Base-by-base conservation (phyloP, 2,888 invertebrate genomes). In the Taphrorychus bicolor region DNA sequence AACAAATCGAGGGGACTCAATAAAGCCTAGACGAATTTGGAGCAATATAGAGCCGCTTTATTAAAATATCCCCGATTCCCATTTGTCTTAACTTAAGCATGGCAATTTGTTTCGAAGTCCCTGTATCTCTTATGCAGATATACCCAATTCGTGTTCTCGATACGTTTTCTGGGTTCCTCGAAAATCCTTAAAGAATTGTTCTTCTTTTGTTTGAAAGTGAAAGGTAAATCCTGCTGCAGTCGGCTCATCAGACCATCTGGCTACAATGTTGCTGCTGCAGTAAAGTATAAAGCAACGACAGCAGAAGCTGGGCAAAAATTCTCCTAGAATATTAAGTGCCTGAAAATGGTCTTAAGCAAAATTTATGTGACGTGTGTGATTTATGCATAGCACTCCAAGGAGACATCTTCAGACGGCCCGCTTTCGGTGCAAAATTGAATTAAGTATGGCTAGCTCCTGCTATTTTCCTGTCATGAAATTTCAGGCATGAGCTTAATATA, bases 361-460 rank as follows among this genome's bases (percentile, higher is more conserved):
- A 64, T 64, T 64, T 64, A 64, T 64, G 53, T 64, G 64, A 58
- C 58, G 32, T 14, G 23, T 64, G 52, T 64, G 64, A 64, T 58
- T 64, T 64, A 64, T 59, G 49, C 16, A 40, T 18, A n/a, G 45
- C 3, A 32, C 45, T 24, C 32, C 17, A 49, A 56, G 21, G 57
- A 48, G 22, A 41, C 54, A 45, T 52, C 45, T 45, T 62, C 23
- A 51, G 51, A 59, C 32, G 18, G 2, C 14, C 32, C 40, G 49
- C n/a, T n/a, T 23, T 61, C 17, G 11, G 54, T 54, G 32, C 16
- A 14, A 54, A 54, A 54, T 45, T 51, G 19, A 51, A 18, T 51
- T 51, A 51, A 51, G 45, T 14, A 17, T 45, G 45, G 45, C 18
- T 11, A 32, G 32, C 32, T 32, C 32, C 32, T 32, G 32, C 32